phyloP scores from a whole-genome alignment of 2,888 invertebrate species.

The Pantelozetes paolii region DNA sequence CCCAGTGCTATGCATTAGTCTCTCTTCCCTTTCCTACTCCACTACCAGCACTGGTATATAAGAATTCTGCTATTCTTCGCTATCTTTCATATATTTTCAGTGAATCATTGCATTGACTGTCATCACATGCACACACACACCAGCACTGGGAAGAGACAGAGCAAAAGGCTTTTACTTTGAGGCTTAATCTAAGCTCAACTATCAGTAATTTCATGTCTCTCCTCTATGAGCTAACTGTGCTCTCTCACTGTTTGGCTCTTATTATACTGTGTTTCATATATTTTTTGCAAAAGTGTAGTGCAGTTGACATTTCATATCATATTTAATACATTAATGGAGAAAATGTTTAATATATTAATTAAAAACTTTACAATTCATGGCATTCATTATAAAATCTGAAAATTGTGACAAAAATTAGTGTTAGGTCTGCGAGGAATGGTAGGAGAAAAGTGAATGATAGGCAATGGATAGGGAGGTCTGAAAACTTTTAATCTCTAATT shows the following conservation, averaged over 20 bases:
- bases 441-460: too few relatives aligned
- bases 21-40: not conserved
- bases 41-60: not conserved
- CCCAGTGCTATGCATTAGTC: not conserved
- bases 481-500: too few relatives aligned
- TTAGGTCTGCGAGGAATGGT: too few relatives aligned
- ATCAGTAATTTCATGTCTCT: slow-evolving; percentile 25
- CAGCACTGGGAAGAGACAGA: not conserved
- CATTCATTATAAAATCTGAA: slow-evolving; percentile 12
- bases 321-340: not conserved
- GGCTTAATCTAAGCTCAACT: slow-evolving; percentile 7
- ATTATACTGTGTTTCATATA: not conserved
- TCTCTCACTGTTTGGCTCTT: not conserved
- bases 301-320: slow-evolving; percentile 2
- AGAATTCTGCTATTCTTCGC: not conserved
- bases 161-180: slow-evolving; percentile 12
- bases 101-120: slow-evolving; percentile 23
- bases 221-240: not conserved
- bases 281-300: not conserved
- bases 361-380: slow-evolving; percentile 1
- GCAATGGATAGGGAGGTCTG: too few relatives aligned
- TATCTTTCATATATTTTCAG: slow-evolving; percentile 14
- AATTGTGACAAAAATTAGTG: too few relatives aligned
- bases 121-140: not conserved
- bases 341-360: slow-evolving; percentile 5